Evolutionary conservation across 2,113 vertebrate genomes (phyloP).

Genomic region (Seriola rivoliana): DNA sequence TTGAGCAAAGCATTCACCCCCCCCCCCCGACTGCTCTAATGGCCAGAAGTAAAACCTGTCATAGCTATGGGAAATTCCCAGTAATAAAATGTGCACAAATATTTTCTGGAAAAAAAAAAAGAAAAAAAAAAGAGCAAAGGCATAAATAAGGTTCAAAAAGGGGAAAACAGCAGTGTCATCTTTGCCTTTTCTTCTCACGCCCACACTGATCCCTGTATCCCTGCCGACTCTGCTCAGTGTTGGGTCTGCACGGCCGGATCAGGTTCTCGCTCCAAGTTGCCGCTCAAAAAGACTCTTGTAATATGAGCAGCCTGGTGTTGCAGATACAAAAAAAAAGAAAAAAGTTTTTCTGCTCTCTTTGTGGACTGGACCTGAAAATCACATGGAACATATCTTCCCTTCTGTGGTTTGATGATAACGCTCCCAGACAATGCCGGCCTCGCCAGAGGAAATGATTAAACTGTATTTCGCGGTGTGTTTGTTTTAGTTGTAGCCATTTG

Average conservation of each 20-base stretch:
- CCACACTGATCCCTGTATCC: constrained; percentile 44
- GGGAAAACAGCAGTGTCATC: constrained; percentile 35
- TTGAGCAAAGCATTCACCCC: constrained; percentile 29
- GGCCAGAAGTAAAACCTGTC: neutral
- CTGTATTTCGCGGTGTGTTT: constrained; percentile 40
- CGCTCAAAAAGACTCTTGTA: constrained; percentile 27
- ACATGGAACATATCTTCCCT: constrained; percentile 38
- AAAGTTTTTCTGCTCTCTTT: constrained; percentile 8
- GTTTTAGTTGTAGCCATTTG: constrained; percentile 40
- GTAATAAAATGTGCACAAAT: neutral
- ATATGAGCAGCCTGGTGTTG: constrained; percentile 18
- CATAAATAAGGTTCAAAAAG: neutral
- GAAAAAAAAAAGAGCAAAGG: neutral
- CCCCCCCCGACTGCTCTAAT: neutral
- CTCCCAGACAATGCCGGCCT: constrained; percentile 29
- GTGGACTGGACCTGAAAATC: constrained; percentile 37
- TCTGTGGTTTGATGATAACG: constrained; percentile 41
- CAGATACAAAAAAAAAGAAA: constrained; percentile 24
- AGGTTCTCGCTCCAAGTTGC: constrained; percentile 41
- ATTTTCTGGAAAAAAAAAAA: neutral
- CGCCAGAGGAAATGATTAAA: constrained; percentile 44
- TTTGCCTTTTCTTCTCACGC: constrained; percentile 7
- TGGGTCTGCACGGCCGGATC: constrained; percentile 23
- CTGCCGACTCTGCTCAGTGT: constrained; percentile 11
- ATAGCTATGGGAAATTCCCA: constrained; percentile 18